Base-by-base conservation (phyloP, 2,797 vertebrate genomes). In the Cuniculus paca region DNA sequence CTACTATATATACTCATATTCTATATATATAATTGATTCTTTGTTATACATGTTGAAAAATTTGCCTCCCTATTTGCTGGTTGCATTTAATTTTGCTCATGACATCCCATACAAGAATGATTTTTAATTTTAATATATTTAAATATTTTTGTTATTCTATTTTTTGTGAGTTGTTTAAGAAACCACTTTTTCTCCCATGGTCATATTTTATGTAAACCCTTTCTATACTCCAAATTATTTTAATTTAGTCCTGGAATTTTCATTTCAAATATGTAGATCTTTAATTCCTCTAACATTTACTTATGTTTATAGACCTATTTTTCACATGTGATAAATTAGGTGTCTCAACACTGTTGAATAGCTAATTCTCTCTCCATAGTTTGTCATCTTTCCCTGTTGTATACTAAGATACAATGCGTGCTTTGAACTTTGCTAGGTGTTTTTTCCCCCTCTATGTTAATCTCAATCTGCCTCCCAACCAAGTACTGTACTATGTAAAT, bases 121-220 rank as follows among this genome's bases (percentile, higher is more conserved):
- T 42, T 81, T 81, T n/a, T 17, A 63, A 60, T 74, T 88, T 92
- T 89, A 39, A 60, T 74, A 45, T 54, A 80, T 28, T 80, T 80
- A 52, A 79, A 50, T 88, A 60, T 70, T 75, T 88, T 79, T 68
- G 4, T 93, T 61, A 48, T 39, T 81, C n/a, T 81, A 48, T 14
- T 39, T 92, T 90, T 93, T 61, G 26, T 77, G 31, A 84, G 31
- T 86, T 81, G 5, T 60, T 93, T 82, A 48, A 95, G 65, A 86
- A 95, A 50, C 82, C 12, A 82, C 34, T 90, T 92, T 82, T 24
- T 65, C n/a, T 58, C 82, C 36, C 45, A 42, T 50, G 4, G 11
- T 82, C 65, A 60, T 77, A 75, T 63, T 95, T 42, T 77, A 86
- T 78, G 63, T 48, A 78, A 77, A 79, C 12, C 22, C 5, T 48